phyloP scores from a whole-genome alignment of 2,113 vertebrate species.

The Rhinichthys klamathensis region DNA sequence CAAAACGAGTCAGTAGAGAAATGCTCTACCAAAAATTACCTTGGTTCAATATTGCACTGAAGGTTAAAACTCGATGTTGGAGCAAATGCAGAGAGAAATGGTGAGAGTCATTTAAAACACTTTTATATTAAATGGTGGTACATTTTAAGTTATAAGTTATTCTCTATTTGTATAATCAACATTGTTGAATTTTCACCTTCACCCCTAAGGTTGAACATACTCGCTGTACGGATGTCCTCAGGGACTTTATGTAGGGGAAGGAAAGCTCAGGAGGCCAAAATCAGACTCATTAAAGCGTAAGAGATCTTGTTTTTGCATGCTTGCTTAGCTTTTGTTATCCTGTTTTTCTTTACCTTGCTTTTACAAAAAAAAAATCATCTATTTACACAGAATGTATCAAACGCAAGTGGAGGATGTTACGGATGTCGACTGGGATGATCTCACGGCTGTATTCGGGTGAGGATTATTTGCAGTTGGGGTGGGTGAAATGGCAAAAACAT shows the following conservation, averaged over 20 bases:
- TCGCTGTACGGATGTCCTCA: slow-evolving; percentile 54
- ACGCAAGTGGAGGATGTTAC: slow-evolving; percentile 62
- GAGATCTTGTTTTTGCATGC: background rate
- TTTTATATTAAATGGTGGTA: background rate
- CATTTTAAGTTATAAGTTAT: background rate
- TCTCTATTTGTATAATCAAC: background rate
- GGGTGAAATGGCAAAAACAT: background rate
- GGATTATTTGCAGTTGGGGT: background rate
- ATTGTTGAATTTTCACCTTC: background rate
- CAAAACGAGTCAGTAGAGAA: slow-evolving; percentile 44
- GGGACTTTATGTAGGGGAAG: background rate
- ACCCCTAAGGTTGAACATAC: slow-evolving; percentile 65
- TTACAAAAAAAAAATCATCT: background rate
- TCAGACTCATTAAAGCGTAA: slow-evolving; percentile 72
- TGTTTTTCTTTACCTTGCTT: background rate
- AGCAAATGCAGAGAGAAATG: slow-evolving; percentile 59
- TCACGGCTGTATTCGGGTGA: slow-evolving; percentile 65
- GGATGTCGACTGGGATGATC: slow-evolving; percentile 69
- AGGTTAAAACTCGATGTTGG: slow-evolving; percentile 59
- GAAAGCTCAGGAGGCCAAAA: slow-evolving; percentile 52
- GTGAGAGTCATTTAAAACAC: slow-evolving; percentile 16
- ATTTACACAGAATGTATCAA: slow-evolving; percentile 65
- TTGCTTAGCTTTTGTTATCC: background rate
- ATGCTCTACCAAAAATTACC: slow-evolving; percentile 67
- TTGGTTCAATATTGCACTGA: slow-evolving; percentile 65